Evolutionary conservation across 2,888 invertebrate genomes (phyloP).

Genomic region (Dynastes tityus): DNA sequence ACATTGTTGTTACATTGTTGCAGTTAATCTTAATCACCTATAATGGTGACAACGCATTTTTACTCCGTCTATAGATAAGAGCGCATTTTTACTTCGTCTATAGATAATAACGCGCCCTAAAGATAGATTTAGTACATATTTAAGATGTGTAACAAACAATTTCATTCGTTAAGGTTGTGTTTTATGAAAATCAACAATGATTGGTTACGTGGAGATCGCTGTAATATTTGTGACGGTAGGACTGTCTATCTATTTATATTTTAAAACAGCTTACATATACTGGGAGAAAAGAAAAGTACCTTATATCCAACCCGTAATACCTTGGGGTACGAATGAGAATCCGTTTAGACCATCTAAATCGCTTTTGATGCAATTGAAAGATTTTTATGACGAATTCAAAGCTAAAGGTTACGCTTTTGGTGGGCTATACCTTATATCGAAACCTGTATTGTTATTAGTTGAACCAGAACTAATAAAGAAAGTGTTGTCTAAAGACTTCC

Average conservation of each 20-base stretch:
- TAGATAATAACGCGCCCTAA: background rate
- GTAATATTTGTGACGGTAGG: background rate
- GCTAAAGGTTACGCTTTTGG: constrained; percentile 48
- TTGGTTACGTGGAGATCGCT: constrained; percentile 1
- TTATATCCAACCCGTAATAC: constrained; percentile 5
- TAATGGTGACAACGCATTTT: background rate
- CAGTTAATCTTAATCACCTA: background rate
- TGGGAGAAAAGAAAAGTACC: constrained; percentile 29
- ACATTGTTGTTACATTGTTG: background rate
- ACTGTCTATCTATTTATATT: background rate
- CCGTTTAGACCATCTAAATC: background rate
- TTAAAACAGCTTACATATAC: background rate
- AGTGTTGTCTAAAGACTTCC: constrained; percentile 74
- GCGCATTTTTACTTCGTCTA: background rate
- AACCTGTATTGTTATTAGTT: constrained; percentile 50
- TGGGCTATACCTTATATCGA: constrained; percentile 50
- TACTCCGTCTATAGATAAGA: background rate
- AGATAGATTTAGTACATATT: background rate
- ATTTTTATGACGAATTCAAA: constrained; percentile 48
- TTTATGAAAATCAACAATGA: background rate
- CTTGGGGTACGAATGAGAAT: constrained; percentile 22
- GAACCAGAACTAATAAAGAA: constrained; percentile 60
- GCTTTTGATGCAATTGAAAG: background rate
- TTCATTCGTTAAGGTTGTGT: background rate
- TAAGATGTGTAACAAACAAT: background rate